phyloP scores from a whole-genome alignment of 2,888 invertebrate genomes.

The Lithophane semibrunnea region DNA sequence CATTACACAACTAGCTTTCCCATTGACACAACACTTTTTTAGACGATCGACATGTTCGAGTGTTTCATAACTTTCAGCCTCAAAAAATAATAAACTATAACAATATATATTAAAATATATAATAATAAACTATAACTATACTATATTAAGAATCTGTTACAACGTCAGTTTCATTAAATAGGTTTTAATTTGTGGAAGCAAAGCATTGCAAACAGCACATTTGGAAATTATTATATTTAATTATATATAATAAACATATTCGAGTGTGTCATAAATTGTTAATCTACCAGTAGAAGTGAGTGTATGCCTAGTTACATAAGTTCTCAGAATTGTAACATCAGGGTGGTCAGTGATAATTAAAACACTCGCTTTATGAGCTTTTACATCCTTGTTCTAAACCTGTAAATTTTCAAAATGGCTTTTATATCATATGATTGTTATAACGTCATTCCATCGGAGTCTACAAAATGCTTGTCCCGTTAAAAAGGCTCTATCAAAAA shows the following conservation, averaged over 20 bases:
- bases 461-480: neutral
- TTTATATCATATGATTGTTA: neutral
- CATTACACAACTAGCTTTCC: slow-evolving; percentile 48
- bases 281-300: slow-evolving; percentile 40
- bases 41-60: slow-evolving; percentile 48
- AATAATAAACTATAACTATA: slow-evolving; percentile 58
- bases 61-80: slow-evolving; percentile 62
- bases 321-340: neutral
- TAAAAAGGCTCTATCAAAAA: neutral
- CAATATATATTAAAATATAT: too few species aligned
- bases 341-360: neutral
- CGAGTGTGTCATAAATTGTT: slow-evolving; percentile 2
- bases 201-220: slow-evolving; percentile 76
- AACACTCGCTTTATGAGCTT: neutral
- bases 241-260: neutral
- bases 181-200: slow-evolving; percentile 54
- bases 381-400: neutral
- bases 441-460: neutral
- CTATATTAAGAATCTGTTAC: slow-evolving; percentile 41
- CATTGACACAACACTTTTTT: slow-evolving; percentile 56
- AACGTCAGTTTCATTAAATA: slow-evolving; percentile 37
- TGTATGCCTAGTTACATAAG: slow-evolving; percentile 5
- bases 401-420: neutral
- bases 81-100: slow-evolving; percentile 62
- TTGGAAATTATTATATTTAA: slow-evolving; percentile 14